These are phyloP conservation scores for Orientallactaga sibirica DNA, from an alignment of 2,797 vertebrate species.

Conservation along the genomic window DNA sequence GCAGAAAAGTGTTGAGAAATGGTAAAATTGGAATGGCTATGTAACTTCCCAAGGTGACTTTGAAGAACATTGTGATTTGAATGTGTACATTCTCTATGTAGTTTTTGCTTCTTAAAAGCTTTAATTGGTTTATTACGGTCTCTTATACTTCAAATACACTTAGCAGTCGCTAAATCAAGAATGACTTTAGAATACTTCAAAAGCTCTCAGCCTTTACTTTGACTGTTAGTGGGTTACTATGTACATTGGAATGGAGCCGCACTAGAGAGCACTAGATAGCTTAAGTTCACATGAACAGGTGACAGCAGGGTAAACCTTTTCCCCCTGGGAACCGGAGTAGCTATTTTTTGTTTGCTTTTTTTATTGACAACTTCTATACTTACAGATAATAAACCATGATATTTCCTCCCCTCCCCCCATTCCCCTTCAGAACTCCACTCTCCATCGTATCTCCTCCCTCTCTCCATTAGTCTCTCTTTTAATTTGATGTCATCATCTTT, in stretches of 20 bases:
- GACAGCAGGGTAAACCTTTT: not conserved
- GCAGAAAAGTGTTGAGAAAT: slow-evolving; percentile 11
- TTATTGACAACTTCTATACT: no score
- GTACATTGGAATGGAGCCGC: not conserved
- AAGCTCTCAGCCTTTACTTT: not conserved
- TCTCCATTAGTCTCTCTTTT: no score
- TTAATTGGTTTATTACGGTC: not conserved
- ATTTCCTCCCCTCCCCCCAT: no score
- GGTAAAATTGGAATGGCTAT: not conserved
- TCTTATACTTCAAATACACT: not conserved
- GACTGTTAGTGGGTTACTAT: not conserved
- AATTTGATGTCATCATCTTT: no score
- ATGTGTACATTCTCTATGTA: not conserved
- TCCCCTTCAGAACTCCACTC: no score
- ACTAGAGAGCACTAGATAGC: not conserved
- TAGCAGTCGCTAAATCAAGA: slow-evolving; percentile 41
- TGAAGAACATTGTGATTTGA: slow-evolving; percentile 10
- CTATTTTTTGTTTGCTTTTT: no score
- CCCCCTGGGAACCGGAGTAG: not conserved
- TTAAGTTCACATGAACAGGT: not conserved
- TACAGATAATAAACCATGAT: no score
- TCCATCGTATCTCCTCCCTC: no score
- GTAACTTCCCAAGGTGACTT: slow-evolving; percentile 38
- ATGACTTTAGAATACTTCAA: not conserved
- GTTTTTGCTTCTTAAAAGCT: not conserved